These are phyloP conservation scores for Gallinago solitaria DNA, from an alignment of 2,797 vertebrate genomes.

Conservation along the genomic window DNA sequence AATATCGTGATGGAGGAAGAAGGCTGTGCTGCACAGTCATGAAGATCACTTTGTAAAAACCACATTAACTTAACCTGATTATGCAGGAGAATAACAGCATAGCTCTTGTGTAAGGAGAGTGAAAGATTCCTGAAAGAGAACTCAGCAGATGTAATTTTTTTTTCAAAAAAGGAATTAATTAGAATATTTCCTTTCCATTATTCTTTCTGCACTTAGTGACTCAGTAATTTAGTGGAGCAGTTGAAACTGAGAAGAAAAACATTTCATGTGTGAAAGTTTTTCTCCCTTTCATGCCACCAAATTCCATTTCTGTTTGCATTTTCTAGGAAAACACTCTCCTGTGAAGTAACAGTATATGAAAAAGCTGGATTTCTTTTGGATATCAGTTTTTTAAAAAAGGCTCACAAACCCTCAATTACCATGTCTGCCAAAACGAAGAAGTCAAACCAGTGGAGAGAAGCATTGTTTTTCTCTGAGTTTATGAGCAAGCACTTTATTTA, in stretches of 20 bases:
- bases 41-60: constrained; percentile 10
- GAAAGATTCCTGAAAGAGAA: constrained; percentile 2
- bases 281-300: background rate
- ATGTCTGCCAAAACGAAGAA: background rate
- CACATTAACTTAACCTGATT: constrained; percentile 19
- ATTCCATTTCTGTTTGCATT: constrained; percentile 47
- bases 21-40: background rate
- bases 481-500: background rate
- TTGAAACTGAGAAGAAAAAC: constrained; percentile 19
- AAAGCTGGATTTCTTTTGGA: constrained; percentile 18
- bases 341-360: constrained; percentile 2
- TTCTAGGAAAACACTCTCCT: constrained; percentile 33
- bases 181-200: background rate
- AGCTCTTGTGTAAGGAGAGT: background rate
- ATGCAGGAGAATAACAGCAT: constrained; percentile 27
- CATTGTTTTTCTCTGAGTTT: background rate
- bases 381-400: background rate
- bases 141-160: background rate
- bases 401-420: constrained; percentile 27
- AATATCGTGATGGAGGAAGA: constrained; percentile 4
- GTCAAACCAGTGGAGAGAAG: background rate
- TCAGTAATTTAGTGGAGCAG: background rate
- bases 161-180: background rate
- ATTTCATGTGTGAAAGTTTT: background rate
- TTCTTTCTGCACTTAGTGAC: background rate